Evolutionary conservation across 2,888 invertebrate genomes (phyloP), one percentile per base, ranked within the genome.

Genomic region (Epiperipatus broadwayi): DNA sequence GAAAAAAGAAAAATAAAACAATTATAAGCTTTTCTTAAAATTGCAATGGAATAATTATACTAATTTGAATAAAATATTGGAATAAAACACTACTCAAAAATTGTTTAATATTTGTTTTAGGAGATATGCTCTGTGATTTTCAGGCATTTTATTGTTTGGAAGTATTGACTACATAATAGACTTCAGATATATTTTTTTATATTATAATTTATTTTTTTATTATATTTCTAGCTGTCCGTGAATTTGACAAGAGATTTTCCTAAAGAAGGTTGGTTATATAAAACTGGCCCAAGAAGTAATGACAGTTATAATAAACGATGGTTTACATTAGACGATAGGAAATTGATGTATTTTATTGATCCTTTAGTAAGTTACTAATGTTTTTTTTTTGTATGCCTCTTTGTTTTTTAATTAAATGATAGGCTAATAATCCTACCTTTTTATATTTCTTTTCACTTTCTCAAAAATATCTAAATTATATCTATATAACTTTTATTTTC

Each of bases 291-390:
- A 0, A 64, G 75, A 41, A 67, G 70, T 2, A 73, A 72, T 3
- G 84, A 85, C 53, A 76, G 77, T 0, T 84, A 79, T 54, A 73
- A 78, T 47, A 73, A 77, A 48, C 63, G 85, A 34, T 87, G 85
- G 85, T 84, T 84, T 56, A 81, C 81, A 0, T 58, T 87, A 30
- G 84, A 84, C 50, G 75, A 78, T 50, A 69, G 85, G 45, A 84
- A 83, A 56, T 64, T 87, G n/a, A 84, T 84, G 81, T 87, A 87
- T 53, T 80, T 83, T 51, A 78, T 81, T 53, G 79, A 81, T 52
- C 76, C 78, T 2, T 61, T 84, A 56, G 70, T 70, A 52, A 51
- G 55, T 49, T 30, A n/a, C n/a, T n/a, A n/a, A n/a, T n/a, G n/a
- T n/a, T n/a, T n/a, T n/a, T n/a, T n/a, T n/a, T n/a, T n/a, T n/a